Percentiles rank a stretch among this genome's conserved stretches.
Conservation (phyloP, 2,888 invertebrate species). For the Macrosoma leucophasiata region DNA sequence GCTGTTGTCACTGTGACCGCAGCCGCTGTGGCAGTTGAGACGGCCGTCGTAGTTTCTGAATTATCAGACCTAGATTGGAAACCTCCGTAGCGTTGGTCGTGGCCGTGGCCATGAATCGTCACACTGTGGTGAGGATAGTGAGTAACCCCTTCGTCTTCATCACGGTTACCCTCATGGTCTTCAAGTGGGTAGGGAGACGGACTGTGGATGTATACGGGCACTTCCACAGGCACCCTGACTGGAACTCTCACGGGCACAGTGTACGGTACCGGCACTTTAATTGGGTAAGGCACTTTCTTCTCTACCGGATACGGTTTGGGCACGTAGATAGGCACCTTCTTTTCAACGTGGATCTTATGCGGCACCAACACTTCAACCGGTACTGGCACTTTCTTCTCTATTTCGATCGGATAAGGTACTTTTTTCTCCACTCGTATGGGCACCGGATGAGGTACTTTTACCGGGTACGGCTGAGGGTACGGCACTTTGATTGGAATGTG, state of each 20-base stretch:
- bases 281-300: constrained; percentile 50
- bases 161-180: constrained; percentile 18
- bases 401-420: constrained; percentile 61
- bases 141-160: constrained; percentile 23
- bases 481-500: constrained; percentile 60
- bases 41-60: constrained; percentile 11
- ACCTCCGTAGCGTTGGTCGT: constrained; percentile 45
- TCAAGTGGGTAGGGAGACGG: too few relatives aligned
- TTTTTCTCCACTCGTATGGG: constrained; percentile 64
- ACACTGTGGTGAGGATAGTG: constrained; percentile 37
- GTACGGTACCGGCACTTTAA: constrained; percentile 46
- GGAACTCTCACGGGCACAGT: constrained; percentile 43
- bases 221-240: constrained; percentile 47
- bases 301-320: constrained; percentile 48
- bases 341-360: constrained; percentile 44
- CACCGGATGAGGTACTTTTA: constrained; percentile 71
- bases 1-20: constrained; percentile 18
- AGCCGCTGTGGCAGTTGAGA: constrained; percentile 28
- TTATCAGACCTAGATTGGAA: constrained; percentile 46
- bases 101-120: constrained; percentile 44
- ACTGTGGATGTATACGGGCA: constrained; percentile 48
- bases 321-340: constrained; percentile 47
- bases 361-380: constrained; percentile 51
- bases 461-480: constrained; percentile 66
- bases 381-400: constrained; percentile 63